These are phyloP conservation scores for Mellilla xanthometata DNA, from an alignment of 2,888 invertebrate species.

Conservation along the genomic window DNA sequence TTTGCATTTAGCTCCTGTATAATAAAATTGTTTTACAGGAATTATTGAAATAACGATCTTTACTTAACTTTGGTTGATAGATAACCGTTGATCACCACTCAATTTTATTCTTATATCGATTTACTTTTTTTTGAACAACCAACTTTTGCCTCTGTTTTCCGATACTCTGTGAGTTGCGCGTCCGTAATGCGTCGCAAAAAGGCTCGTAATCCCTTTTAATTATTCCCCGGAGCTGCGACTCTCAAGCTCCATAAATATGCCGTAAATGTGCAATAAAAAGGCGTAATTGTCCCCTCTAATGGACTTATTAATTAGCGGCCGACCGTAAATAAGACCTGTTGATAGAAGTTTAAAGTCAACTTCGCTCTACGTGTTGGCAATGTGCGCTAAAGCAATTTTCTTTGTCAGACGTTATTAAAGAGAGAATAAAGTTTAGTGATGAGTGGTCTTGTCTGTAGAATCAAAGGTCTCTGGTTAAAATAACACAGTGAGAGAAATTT, in stretches of 20 bases:
- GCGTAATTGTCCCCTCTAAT: constrained; percentile 21
- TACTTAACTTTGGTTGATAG: too few species aligned
- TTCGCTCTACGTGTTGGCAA: too few species aligned
- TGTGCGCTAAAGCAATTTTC: too few species aligned
- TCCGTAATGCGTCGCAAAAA: constrained; percentile 19
- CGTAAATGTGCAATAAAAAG: constrained; percentile 21
- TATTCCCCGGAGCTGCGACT: constrained; percentile 17
- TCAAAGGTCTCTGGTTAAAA: too few species aligned
- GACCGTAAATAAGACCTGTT: constrained; percentile 18
- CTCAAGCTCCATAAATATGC: constrained; percentile 20
- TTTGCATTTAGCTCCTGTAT: too few species aligned
- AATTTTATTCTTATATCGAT: not conserved
- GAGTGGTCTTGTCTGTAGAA: too few species aligned
- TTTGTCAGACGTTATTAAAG: too few species aligned
- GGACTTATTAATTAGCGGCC: constrained; percentile 21
- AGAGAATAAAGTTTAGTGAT: too few species aligned
- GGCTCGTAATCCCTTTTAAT: constrained; percentile 27
- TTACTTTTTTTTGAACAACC: not conserved
- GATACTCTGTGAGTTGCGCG: not conserved
- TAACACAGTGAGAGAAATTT: too few species aligned
- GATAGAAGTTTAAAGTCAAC: constrained; percentile 12
- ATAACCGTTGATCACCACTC: too few species aligned
- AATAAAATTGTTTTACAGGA: too few species aligned
- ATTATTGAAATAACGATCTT: too few species aligned
- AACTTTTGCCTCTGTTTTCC: not conserved